Evolutionary conservation across 2,888 invertebrate species (phyloP).

Genomic region (Drosophila subsilvestris): DNA sequence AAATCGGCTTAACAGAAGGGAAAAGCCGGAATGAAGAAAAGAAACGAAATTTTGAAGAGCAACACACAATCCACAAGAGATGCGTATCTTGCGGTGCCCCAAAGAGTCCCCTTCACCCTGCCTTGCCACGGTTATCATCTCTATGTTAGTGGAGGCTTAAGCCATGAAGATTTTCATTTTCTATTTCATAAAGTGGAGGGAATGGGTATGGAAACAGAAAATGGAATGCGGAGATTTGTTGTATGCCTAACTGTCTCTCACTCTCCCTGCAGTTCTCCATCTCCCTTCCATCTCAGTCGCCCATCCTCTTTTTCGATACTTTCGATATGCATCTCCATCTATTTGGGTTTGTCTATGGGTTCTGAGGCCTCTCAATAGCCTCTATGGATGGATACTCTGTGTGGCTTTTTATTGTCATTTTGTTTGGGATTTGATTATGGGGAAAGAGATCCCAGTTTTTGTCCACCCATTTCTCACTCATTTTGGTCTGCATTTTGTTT

Average conservation of each 20-base stretch:
- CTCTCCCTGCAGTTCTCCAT: background rate
- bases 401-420: conserved; percentile 57
- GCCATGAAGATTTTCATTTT: conserved; percentile 56
- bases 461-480: conserved; percentile 45
- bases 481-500: conserved; percentile 67
- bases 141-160: conserved; percentile 9
- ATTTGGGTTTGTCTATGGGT: conserved; percentile 9
- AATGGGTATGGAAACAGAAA: background rate
- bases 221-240: conserved; percentile 6
- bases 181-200: conserved; percentile 58
- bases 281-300: too few relatives aligned
- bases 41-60: conserved; percentile 29
- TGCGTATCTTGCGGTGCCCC: conserved; percentile 62
- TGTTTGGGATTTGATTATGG: conserved; percentile 15
- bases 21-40: conserved; percentile 20
- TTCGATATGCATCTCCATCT: conserved; percentile 69
- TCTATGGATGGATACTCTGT: conserved; percentile 16
- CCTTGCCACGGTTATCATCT: background rate
- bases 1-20: conserved; percentile 36
- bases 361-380: too few relatives aligned
- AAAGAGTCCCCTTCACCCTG: background rate
- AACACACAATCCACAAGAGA: conserved; percentile 67
- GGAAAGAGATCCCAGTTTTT: conserved; percentile 22
- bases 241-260: conserved; percentile 11
- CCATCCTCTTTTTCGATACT: conserved; percentile 28